These are phyloP conservation scores for Lepilemur ruficaudatus DNA, from an alignment of 2,797 vertebrate genomes.

Conservation along the genomic window DNA sequence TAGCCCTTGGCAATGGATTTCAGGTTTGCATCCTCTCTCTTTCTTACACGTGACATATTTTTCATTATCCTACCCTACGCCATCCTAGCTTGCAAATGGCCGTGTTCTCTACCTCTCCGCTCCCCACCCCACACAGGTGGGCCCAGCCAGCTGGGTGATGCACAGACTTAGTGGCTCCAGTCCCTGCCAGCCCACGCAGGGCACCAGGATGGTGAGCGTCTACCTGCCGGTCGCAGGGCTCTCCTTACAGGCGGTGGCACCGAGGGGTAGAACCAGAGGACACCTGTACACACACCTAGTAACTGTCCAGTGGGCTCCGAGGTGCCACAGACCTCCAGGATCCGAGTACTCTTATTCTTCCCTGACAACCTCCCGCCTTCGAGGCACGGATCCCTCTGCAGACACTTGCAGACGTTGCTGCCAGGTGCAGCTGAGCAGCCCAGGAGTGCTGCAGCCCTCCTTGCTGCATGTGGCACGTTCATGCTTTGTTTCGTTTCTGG, in stretches of 20 bases:
- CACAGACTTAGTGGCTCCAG: background rate
- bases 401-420: background rate
- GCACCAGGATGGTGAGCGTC: background rate
- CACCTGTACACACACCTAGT: background rate
- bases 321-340: too few species aligned
- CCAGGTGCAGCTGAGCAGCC: background rate
- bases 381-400: background rate
- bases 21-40: background rate
- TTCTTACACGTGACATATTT: background rate
- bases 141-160: too few species aligned
- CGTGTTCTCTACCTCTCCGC: background rate
- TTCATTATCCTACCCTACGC: too few species aligned
- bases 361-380: background rate
- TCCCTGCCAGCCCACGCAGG: background rate
- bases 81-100: background rate
- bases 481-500: background rate
- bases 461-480: too few species aligned
- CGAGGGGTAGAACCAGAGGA: background rate
- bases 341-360: background rate
- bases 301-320: too few species aligned
- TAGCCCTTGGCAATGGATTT: background rate
- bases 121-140: background rate
- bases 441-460: background rate
- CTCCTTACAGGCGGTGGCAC: background rate
- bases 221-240: background rate